Base-by-base conservation (phyloP, 2,888 invertebrate species). In the Lasioglossum leucozonium region DNA sequence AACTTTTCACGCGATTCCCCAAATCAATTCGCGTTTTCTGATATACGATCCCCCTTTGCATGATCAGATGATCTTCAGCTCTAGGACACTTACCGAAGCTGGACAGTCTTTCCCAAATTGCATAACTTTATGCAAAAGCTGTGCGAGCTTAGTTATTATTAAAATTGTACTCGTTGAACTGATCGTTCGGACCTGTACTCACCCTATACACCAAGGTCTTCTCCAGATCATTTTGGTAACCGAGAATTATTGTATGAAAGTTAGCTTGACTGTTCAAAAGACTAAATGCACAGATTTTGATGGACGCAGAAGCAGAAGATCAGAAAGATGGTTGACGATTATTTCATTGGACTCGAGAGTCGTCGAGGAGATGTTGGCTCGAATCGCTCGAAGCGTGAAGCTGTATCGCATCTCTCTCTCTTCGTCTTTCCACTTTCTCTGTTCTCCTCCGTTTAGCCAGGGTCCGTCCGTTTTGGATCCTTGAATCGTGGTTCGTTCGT, bases 401-500 rank as follows among this genome's bases (percentile, higher is more conserved):
- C 34, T 18, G 67, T 67, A 34, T 37, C 67, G 37, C 34, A 34
- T n/a, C 40, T 51, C 10, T 22, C 18, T 16, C 47, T 18, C 5
- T 47, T 16, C 4, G 10, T n/a, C 51, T 22, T 6, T 22, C 51
- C 10, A 22, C 51, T 51, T 22, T 51, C 22, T 51, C 51, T 51
- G 51, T 51, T 51, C 51, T 51, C 22, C 10, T 67, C 22, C 65
- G 67, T 22, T 37, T 37, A 67, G 22, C 67, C 67, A 22, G 11
- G 37, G 22, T 8, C 30, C 30, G 65, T 67, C 74, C 58, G 74
- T 75, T 62, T 75, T 62, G 42, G 79, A 79, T 69, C n/a, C 79
- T 30, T 74, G 65, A 72, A 77, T 77, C 72, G 26, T 16, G 81
- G 67, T 51, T 72, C 62, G 78, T 72, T 62, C 44, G 30, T 55